These are phyloP conservation scores for Potorous gilbertii DNA, from an alignment of 2,797 vertebrate species.

Conservation along the genomic window DNA sequence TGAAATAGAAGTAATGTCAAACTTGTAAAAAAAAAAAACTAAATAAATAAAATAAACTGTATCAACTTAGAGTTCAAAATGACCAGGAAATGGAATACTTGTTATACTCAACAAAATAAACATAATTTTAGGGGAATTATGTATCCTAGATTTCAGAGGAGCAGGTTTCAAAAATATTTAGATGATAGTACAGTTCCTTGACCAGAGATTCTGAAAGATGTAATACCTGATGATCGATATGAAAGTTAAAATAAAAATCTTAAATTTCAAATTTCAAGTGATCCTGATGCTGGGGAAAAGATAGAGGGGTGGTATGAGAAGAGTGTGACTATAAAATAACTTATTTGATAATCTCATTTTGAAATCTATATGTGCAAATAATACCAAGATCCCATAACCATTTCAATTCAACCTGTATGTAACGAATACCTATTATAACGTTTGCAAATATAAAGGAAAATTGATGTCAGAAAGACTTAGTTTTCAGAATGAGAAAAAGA, in stretches of 20 bases:
- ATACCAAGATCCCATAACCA: too few relatives aligned
- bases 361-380: not conserved
- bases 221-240: too few relatives aligned
- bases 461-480: not conserved
- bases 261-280: not conserved
- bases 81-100: not conserved
- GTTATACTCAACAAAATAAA: not conserved
- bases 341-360: not conserved
- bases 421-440: not conserved
- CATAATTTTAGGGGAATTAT: not conserved
- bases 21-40: not conserved
- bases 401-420: not conserved
- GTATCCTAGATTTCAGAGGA: not conserved
- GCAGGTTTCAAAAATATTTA: not conserved
- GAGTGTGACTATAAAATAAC: not conserved
- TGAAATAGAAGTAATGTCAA: not conserved
- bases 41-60: not conserved
- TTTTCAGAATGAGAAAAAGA: not conserved
- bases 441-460: not conserved
- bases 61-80: not conserved
- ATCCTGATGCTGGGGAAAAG: not conserved
- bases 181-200: not conserved
- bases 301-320: not conserved
- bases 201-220: not conserved
- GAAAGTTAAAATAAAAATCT: too few relatives aligned